Base-by-base conservation (phyloP, 2,113 vertebrate genomes). In the Indicator indicator region DNA sequence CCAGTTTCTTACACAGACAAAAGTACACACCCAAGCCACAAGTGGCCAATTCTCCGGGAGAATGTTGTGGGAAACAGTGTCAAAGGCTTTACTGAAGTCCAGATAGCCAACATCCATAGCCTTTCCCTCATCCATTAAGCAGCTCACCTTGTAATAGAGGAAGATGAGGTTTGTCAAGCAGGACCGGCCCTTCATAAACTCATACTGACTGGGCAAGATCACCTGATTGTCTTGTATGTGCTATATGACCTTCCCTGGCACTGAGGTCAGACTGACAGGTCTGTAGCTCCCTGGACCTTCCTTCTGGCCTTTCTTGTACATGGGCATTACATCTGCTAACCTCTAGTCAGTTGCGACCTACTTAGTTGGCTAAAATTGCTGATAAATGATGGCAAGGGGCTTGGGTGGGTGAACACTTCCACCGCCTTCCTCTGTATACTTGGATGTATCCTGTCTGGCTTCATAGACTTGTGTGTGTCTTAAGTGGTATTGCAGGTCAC, bases 11-110 rank as follows among this genome's bases (percentile, higher is more conserved):
- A 28, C 30, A 21, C 26, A 27, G 16, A 11, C 11, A n/a, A 62
- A 1, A 0, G 7, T 36, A n/a, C 9, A 17, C 4, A 0, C 60
- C 9, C 52, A 59, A 55, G 28, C 17, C 26, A 14, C 1, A 16
- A 71, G 9, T 40, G n/a, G 32, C 7, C 27, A 46, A 14, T 56
- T 79, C 32, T 87, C n/a, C 40, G 32, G 26, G 20, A 16, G 28
- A 24, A 44, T 70, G 38, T 26, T 44, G 20, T 77, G 56, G 16
- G 38, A 55, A 58, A 33, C 2, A 1, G 18, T 40, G 58, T 46
- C 24, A 21, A 56, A 70, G 23, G 19, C 64, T 76, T 70, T 83
- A 13, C 12, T 70, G 8, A 63, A 70, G 63, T 56, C 70, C 6
- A 30, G 28, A 28, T n/a, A 54, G 55, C 46, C 5, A 7, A 64